phyloP scores from a whole-genome alignment of 2,888 invertebrate genomes.

The Apantesis nais region DNA sequence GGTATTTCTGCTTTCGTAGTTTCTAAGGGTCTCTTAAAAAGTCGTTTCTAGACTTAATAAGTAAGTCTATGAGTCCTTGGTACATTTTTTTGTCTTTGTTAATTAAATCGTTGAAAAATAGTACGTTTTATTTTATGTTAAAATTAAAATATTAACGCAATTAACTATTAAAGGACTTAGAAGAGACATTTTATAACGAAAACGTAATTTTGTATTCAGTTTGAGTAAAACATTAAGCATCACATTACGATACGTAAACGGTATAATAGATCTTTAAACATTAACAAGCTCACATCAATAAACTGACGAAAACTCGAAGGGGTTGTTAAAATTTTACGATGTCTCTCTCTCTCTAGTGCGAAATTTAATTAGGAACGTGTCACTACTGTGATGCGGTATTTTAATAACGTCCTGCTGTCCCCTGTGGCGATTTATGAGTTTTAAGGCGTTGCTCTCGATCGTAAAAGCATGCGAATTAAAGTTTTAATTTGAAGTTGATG shows the following conservation, averaged over 20 bases:
- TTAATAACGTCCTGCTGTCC: conserved; percentile 74
- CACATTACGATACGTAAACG: conserved; percentile 12
- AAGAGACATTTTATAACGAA: neutral
- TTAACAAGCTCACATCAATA: conserved; percentile 56
- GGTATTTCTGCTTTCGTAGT: neutral
- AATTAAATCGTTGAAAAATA: no score
- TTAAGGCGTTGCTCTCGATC: conserved; percentile 59
- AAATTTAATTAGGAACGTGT: conserved; percentile 80
- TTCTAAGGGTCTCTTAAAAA: no score
- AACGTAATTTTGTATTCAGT: neutral
- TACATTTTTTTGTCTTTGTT: no score
- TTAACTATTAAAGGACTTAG: neutral
- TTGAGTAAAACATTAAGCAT: conserved; percentile 5
- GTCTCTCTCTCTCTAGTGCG: conserved; percentile 66
- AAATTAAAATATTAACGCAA: neutral
- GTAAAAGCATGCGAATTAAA: conserved; percentile 65
- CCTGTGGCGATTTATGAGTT: conserved; percentile 67
- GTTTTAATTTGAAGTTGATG: conserved; percentile 63
- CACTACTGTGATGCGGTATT: conserved; percentile 74
- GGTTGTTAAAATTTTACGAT: conserved; percentile 76
- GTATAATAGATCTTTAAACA: conserved; percentile 22
- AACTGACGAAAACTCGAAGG: conserved; percentile 69
- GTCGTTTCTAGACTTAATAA: no score
- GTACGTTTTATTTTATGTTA: no score
- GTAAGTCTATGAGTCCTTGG: no score